Base-by-base conservation (phyloP, 2,797 vertebrate genomes). In the Cheirogaleus major region DNA sequence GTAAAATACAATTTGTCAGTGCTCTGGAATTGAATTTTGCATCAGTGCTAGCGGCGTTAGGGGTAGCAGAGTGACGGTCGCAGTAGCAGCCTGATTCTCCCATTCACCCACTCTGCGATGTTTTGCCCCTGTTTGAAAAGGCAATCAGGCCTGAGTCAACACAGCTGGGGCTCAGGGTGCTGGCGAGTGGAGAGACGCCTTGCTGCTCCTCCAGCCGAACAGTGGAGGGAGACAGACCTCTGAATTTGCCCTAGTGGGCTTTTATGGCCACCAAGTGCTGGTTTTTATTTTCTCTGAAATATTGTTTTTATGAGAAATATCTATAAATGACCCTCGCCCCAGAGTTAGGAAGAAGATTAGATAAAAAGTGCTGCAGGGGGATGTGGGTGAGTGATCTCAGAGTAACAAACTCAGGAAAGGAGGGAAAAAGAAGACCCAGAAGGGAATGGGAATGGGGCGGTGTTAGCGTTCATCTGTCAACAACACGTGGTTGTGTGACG, bases 181-280 rank as follows among this genome's bases (percentile, higher is more conserved):
- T 11, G 6, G 23, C 7, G 6, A 25, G 23, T 6, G 1, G 20
- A 69, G 43, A 86, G 92, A 78, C 59, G 72, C 17, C 63, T 86
- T 95, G 93, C 78, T 94, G 70, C 75, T 96, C 22, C 73, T n/a
- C 25, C 82, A 25, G 35, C 5, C 91, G 92, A 97, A 98, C 98
- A 97, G 98, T 1, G 98, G 99, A 98, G 98, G 98, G 99, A 98
- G 98, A 98, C 98, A 98, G 93, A 95, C 57, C 72, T 97, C 97
- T 86, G 97, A 97, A 86, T 97, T 98, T 98, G 27, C 55, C 76
- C 52, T 92, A 12, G 61, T 52, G 14, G 4, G 65, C 30, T 83
- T 98, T n/a, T 32, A 14, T 82, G 94, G 95, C 96, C 95, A 96
- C 7, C 14, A 79, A 88, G 27, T 97, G 95, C 83, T 83, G 45